phyloP scores from a whole-genome alignment of 2,113 vertebrate species.

The Opisthocomus hoazin region DNA sequence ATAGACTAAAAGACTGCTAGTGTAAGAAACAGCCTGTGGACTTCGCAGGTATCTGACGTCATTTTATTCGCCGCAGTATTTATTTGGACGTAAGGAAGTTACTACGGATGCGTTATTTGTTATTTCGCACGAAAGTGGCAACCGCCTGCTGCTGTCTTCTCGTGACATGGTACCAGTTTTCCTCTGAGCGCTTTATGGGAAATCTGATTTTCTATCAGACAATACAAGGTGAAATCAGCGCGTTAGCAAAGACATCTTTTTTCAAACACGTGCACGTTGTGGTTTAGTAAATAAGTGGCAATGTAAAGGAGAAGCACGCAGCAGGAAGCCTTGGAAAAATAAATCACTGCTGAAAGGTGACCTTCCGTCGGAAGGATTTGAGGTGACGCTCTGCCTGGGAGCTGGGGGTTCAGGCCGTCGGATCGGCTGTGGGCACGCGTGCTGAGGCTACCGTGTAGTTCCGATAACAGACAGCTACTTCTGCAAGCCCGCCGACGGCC shows the following conservation, averaged over 20 bases:
- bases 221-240: not conserved
- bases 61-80: not conserved
- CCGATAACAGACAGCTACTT: not conserved
- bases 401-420: not conserved
- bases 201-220: not conserved
- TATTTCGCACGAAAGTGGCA: not conserved
- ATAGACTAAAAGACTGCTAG: not conserved
- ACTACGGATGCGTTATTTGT: not conserved
- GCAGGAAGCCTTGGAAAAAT: not conserved
- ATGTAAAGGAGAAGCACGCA: not conserved
- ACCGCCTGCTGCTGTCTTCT: not conserved
- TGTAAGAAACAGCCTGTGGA: not conserved
- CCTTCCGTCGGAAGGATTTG: not conserved
- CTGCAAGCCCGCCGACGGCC: not conserved
- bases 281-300: not conserved
- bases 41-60: not conserved
- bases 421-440: fast-evolving
- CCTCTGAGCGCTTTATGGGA: not conserved
- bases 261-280: not conserved
- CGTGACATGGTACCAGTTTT: not conserved
- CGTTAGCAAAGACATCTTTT: not conserved
- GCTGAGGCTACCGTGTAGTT: not conserved
- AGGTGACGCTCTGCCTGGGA: not conserved
- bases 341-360: not conserved
- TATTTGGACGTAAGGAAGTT: not conserved